These are phyloP conservation scores for cat (Felis catus) DNA, from an alignment of 2,113 vertebrate species.

Conservation along the genomic window DNA sequence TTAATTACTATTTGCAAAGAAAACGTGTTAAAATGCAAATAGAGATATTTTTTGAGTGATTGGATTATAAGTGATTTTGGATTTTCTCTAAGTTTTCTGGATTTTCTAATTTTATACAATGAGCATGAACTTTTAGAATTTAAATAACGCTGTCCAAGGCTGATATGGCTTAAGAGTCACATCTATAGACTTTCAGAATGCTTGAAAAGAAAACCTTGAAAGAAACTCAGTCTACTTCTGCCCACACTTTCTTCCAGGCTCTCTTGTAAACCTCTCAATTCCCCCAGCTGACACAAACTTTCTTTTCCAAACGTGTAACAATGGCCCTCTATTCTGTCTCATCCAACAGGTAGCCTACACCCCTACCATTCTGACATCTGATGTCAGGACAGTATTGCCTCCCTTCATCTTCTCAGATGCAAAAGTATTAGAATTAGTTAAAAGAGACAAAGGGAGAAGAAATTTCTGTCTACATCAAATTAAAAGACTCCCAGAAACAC, in stretches of 20 bases:
- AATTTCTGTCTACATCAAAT: not conserved
- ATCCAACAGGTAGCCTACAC: not conserved
- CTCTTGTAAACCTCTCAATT: not conserved
- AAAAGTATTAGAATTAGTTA: not conserved
- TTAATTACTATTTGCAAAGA: slow-evolving; percentile 23
- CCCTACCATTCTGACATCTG: not conserved
- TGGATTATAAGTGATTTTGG: not conserved
- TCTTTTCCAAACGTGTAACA: not conserved
- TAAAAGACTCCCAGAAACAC: not conserved
- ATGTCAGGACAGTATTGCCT: not conserved
- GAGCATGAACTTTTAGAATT: not conserved
- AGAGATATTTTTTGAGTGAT: not conserved
- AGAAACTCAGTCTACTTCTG: not conserved
- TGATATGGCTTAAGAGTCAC: not conserved
- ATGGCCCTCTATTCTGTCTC: not conserved
- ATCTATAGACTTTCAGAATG: not conserved
- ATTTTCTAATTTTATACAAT: not conserved
- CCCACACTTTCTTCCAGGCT: not conserved
- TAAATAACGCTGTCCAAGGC: not conserved
- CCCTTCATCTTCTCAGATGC: not conserved
- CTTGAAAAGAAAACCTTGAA: not conserved
- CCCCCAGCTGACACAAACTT: not conserved
- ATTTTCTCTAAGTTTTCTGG: not conserved
- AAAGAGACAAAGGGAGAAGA: not conserved
- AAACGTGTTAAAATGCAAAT: slow-evolving; percentile 25